phyloP scores from a whole-genome alignment of 2,888 invertebrate genomes.

The Drosophila quinaria region DNA sequence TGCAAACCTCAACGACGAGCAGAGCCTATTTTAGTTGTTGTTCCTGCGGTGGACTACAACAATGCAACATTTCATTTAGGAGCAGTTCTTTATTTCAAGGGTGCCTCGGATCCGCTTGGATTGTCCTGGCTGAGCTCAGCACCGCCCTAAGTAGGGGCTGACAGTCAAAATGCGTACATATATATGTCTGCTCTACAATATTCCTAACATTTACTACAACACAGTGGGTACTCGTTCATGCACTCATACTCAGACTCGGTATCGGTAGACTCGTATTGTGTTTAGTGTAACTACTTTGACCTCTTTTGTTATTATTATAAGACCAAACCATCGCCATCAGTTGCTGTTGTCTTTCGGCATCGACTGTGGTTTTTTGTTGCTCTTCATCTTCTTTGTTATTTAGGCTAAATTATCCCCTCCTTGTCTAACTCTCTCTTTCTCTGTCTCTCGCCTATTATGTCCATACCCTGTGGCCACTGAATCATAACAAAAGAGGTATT shows the following conservation, averaged over 20 bases:
- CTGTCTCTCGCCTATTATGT: neutral
- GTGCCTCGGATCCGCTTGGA: constrained; percentile 34
- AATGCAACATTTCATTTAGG: constrained; percentile 56
- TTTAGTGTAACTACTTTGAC: constrained; percentile 77
- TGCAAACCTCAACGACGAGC: neutral
- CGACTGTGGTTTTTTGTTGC: constrained; percentile 63
- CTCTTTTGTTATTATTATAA: constrained; percentile 73
- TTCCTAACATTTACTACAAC: constrained; percentile 35
- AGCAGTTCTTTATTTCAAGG: constrained; percentile 47
- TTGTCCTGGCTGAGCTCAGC: constrained; percentile 20
- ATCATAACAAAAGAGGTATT: neutral
- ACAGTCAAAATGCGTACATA: constrained; percentile 28
- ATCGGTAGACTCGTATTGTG: constrained; percentile 25
- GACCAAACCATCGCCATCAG: constrained; percentile 25
- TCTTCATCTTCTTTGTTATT: constrained; percentile 54
- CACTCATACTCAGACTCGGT: neutral
- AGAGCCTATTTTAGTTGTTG: constrained; percentile 15
- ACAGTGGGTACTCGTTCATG: neutral
- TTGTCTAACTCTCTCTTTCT: constrained; percentile 10
- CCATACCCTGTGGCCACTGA: neutral
- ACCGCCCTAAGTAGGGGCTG: constrained; percentile 67
- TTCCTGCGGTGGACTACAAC: constrained; percentile 55
- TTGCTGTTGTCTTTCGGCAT: constrained; percentile 36
- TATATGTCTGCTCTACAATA: constrained; percentile 11
- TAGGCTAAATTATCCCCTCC: constrained; percentile 53